Evolutionary conservation across 2,113 vertebrate species (phyloP).

Genomic region (Hassar affinis): DNA sequence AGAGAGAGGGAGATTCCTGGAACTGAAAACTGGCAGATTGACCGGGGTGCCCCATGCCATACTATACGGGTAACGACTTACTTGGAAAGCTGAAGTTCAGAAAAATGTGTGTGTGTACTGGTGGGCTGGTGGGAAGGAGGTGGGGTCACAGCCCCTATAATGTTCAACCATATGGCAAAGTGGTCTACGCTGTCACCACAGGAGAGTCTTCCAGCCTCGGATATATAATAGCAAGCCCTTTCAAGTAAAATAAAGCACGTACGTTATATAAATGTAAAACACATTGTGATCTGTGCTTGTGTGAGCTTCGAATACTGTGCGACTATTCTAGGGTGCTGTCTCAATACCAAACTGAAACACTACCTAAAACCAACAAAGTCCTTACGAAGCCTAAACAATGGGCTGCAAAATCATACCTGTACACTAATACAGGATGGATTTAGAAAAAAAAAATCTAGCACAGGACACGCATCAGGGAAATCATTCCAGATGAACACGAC

Average conservation of each 20-base stretch:
- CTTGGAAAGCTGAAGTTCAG: slow-evolving; percentile 37
- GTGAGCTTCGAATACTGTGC: neutral
- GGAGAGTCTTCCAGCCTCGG: neutral
- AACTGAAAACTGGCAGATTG: slow-evolving; percentile 40
- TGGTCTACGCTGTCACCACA: neutral
- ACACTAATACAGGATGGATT: neutral
- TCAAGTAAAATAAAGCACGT: neutral
- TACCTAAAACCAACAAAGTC: neutral
- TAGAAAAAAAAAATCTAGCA: no score
- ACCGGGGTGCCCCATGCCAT: slow-evolving; percentile 37
- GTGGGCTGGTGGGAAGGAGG: neutral
- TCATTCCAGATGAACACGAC: neutral
- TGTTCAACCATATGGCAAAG: slow-evolving; percentile 12
- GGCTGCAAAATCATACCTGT: neutral
- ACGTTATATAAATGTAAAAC: neutral
- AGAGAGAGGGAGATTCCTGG: slow-evolving; percentile 41
- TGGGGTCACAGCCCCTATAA: neutral
- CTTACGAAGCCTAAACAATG: neutral
- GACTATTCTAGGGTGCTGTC: neutral
- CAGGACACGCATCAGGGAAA: neutral
- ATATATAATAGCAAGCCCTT: neutral
- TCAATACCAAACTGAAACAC: neutral
- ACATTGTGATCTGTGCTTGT: neutral
- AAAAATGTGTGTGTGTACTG: neutral
- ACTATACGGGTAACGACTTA: slow-evolving; percentile 25